These are phyloP conservation scores for Onchidella celtica DNA, from an alignment of 2,888 invertebrate species.

Conservation along the genomic window DNA sequence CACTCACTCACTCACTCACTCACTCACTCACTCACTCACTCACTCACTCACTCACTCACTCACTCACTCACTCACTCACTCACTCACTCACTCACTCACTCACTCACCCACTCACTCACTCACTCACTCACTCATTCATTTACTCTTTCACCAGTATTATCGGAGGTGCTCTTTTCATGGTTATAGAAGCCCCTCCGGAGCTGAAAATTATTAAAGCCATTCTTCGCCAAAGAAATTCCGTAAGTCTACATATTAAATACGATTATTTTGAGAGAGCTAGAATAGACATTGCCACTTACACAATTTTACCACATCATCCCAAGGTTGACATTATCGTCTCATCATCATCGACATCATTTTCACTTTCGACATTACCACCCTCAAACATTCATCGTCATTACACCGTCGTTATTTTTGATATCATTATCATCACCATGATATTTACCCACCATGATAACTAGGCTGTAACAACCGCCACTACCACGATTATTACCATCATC, in stretches of 20 bases:
- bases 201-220: not conserved
- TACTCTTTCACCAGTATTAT: slow-evolving; percentile 17
- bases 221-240: slow-evolving; percentile 6
- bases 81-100: not conserved
- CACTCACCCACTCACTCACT: not conserved
- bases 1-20: not conserved
- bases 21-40: not conserved
- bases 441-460: too few relatives aligned
- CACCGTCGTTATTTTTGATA: too few relatives aligned
- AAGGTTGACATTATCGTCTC: too few relatives aligned
- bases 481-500: too few relatives aligned
- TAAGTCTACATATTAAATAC: slow-evolving; percentile 12
- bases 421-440: too few relatives aligned
- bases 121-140: not conserved
- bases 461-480: too few relatives aligned
- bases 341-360: too few relatives aligned
- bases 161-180: slow-evolving; percentile 30
- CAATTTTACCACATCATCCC: too few relatives aligned
- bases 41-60: not conserved
- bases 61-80: slow-evolving; percentile 5
- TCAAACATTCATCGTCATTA: too few relatives aligned
- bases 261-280: too few relatives aligned
- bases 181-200: slow-evolving; percentile 27
- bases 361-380: too few relatives aligned
- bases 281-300: too few relatives aligned